phyloP scores from a whole-genome alignment of 2,113 vertebrate species.

The Centropus unirufus region DNA sequence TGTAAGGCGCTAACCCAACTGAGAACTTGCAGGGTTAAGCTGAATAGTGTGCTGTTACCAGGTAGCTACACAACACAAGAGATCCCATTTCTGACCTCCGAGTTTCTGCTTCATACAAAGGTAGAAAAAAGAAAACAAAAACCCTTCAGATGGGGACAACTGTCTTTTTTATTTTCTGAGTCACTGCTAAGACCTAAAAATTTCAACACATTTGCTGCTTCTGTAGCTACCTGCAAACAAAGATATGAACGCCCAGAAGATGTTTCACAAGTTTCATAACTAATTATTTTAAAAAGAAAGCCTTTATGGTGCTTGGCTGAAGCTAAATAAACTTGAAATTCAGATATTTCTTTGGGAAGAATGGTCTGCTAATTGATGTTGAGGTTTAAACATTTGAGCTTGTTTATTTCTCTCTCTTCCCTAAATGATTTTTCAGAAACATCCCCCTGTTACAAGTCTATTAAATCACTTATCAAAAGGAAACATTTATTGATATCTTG shows the following conservation, averaged over 20 bases:
- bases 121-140: neutral
- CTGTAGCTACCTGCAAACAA: neutral
- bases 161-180: neutral
- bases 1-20: neutral
- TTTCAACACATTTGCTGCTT: neutral
- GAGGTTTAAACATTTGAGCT: constrained; percentile 68
- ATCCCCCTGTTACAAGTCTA: constrained; percentile 61
- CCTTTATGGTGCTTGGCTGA: constrained; percentile 17
- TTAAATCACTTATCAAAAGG: constrained; percentile 74
- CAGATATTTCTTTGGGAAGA: constrained; percentile 39
- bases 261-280: neutral
- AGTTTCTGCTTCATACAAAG: neutral
- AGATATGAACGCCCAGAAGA: neutral
- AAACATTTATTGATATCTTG: constrained; percentile 77
- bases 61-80: neutral
- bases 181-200: neutral
- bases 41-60: neutral
- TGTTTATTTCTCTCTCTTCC: constrained; percentile 70
- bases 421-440: constrained; percentile 64
- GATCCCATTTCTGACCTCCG: neutral
- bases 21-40: fast-evolving
- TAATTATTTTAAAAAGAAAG: neutral
- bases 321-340: constrained; percentile 60
- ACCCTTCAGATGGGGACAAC: neutral
- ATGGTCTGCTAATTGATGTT: constrained; percentile 69